Conservation (phyloP, 2,888 invertebrate species). For the Terebella lapidaria region DNA sequence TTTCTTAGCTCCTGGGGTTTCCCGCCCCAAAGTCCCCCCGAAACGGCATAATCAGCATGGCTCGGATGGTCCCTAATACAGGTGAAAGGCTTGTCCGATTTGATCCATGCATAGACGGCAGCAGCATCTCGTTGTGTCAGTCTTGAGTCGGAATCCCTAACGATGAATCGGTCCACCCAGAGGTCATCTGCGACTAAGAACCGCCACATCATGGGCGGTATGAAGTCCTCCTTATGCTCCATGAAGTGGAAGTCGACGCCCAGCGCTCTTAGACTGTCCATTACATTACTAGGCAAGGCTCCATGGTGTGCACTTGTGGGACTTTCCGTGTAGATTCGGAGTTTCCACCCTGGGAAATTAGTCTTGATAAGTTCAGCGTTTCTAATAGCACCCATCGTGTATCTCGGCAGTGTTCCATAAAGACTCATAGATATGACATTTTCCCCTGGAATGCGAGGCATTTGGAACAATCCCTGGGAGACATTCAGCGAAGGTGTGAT, state of each 20-base stretch:
- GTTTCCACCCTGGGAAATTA: constrained; percentile 27
- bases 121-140: constrained; percentile 25
- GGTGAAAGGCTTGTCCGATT: constrained; percentile 23
- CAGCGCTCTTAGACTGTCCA: constrained; percentile 14
- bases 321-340: constrained; percentile 24
- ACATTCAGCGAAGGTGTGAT: not conserved
- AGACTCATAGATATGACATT: constrained; percentile 22
- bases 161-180: constrained; percentile 25
- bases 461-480: not conserved
- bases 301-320: constrained; percentile 11
- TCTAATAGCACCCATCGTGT: constrained; percentile 22
- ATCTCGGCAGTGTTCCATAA: constrained; percentile 15
- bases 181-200: constrained; percentile 28
- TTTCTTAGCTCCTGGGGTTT: constrained; percentile 13
- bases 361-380: constrained; percentile 22
- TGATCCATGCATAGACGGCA: constrained; percentile 25
- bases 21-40: constrained; percentile 29
- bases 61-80: constrained; percentile 30
- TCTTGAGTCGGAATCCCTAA: constrained; percentile 24
- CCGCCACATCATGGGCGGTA: constrained; percentile 31
- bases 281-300: constrained; percentile 14
- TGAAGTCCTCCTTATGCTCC: constrained; percentile 15
- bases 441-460: not conserved
- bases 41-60: constrained; percentile 23
- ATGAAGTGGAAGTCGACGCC: constrained; percentile 22